phyloP scores from a whole-genome alignment of 2,113 vertebrate species.

The Nettapus auritus region DNA sequence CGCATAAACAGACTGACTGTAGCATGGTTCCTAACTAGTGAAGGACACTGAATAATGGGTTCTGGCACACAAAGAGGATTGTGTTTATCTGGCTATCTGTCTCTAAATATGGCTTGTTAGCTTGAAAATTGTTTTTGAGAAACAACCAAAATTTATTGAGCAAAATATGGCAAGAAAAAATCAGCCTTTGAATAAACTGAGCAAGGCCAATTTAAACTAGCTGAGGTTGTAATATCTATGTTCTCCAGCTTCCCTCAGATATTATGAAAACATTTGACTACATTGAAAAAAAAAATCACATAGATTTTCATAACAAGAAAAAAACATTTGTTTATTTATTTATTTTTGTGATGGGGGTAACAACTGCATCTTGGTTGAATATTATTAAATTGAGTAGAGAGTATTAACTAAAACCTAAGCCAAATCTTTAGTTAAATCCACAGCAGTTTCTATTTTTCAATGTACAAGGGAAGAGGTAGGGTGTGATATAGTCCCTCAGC shows the following conservation, averaged over 20 bases:
- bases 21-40: neutral
- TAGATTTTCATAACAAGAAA: neutral
- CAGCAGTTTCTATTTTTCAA: conserved; percentile 51
- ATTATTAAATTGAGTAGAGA: conserved; percentile 47
- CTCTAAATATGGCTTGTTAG: neutral
- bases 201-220: neutral
- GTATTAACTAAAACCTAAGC: conserved; percentile 48
- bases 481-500: conserved; percentile 26
- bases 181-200: neutral
- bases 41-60: neutral
- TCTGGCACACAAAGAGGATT: neutral
- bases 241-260: neutral
- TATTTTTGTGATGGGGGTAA: neutral
- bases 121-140: neutral
- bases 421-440: conserved; percentile 62
- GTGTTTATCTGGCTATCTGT: neutral
- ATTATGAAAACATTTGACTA: neutral
- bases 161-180: neutral
- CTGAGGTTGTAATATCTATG: neutral
- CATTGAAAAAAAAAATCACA: neutral
- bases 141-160: neutral
- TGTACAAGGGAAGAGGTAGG: conserved; percentile 1
- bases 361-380: conserved; percentile 32
- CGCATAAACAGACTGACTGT: neutral
- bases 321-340: neutral